Evolutionary conservation across 2,797 vertebrate genomes (phyloP), one percentile per base, ranked within the genome.

Genomic region (Macroramphosus scolopax): DNA sequence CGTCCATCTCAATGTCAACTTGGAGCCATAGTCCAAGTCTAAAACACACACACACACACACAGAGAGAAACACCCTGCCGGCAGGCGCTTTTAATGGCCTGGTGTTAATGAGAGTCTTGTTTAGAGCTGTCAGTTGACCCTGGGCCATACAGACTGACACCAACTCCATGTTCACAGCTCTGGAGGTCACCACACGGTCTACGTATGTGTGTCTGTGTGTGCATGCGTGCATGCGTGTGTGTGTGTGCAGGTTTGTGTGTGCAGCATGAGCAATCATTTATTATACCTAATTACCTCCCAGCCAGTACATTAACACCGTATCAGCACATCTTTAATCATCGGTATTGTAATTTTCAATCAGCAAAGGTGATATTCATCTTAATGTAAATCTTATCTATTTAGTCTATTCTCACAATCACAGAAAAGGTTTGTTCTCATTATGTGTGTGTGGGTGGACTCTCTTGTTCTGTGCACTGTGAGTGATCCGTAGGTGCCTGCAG

Each of bases 31-130:
- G 61, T 62, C 34, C 12, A 32, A 32, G 18, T 30, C 47, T 22
- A 15, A 56, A 32, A 65, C 40, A 49, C 44, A 37, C 34, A 31
- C 42, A 48, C 41, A 28, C 16, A 38, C 36, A 39, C 45, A 52
- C 32, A 52, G 28, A 51, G 17, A 39, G 34, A 35, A 36, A 53
- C 39, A 33, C 2, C 1, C 29, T 68, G 53, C 53, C 62, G 73
- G 68, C 59, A 64, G 56, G 62, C 34, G 35, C 64, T 68, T 66
- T 63, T 80, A 76, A 80, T 68, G 68, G 68, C 52, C 38, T 57
- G 64, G 80, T 84, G 84, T 75, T 82, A 86, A 85, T 82, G 75
- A 86, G 78, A 59, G 66, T 78, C 83, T 84, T 77, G 80, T 87
- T 83, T 80, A 43, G 81, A 80, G 71, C 69, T 79, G 84, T 85